Evolutionary conservation across 2,113 vertebrate genomes (phyloP).

Genomic region (Takifugu bimaculatus): DNA sequence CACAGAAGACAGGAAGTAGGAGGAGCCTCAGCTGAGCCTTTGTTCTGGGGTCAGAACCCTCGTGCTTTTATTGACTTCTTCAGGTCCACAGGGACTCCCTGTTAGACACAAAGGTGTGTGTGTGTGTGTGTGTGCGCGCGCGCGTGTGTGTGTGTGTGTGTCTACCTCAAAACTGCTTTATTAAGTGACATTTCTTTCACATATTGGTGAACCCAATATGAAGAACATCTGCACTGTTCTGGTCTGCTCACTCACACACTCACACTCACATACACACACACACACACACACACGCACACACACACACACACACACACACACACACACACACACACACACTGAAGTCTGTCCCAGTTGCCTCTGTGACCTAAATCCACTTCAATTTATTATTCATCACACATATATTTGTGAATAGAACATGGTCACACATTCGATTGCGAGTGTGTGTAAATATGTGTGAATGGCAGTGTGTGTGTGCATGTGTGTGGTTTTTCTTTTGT

Average conservation of each 20-base stretch:
- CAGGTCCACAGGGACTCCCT: neutral
- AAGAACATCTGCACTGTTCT: neutral
- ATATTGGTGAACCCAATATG: conserved; percentile 51
- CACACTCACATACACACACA: too few species aligned
- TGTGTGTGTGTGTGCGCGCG: conserved; percentile 7
- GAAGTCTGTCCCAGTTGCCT: too few species aligned
- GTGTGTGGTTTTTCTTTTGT: neutral
- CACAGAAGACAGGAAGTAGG: neutral
- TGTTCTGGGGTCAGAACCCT: neutral
- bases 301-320: conserved; percentile 8
- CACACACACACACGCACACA: conserved; percentile 9
- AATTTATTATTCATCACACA: neutral
- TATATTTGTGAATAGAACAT: conserved; percentile 59
- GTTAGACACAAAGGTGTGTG: conserved; percentile 2
- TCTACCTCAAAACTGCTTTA: neutral
- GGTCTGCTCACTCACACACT: neutral
- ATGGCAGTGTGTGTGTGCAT: neutral
- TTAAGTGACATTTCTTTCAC: conserved; percentile 38
- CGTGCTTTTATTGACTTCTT: neutral
- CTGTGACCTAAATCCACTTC: too few species aligned
- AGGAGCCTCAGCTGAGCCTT: neutral
- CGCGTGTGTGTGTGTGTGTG: conserved; percentile 23
- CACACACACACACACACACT: too few species aligned
- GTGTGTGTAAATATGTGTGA: neutral
- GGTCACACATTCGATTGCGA: conserved; percentile 25